phyloP scores from a whole-genome alignment of 2,797 vertebrate species.

The Discoglossus pictus region DNA sequence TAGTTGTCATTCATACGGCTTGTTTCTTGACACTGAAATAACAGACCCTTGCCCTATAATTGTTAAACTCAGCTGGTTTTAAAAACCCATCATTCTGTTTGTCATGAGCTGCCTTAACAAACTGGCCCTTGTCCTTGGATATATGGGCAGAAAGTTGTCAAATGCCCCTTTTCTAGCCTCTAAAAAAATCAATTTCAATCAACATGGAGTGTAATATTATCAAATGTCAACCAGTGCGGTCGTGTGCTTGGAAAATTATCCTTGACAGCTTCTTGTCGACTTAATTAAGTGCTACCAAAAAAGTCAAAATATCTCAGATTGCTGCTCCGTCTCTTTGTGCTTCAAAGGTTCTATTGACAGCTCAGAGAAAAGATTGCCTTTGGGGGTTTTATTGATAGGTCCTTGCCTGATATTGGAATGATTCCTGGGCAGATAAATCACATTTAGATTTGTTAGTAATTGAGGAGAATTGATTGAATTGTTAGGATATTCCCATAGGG shows the following conservation, averaged over 20 bases:
- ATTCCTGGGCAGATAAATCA: conserved; percentile 99
- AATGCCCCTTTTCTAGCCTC: conserved; percentile 67
- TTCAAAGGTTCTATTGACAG: conserved; percentile 92
- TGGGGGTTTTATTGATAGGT: conserved; percentile 91
- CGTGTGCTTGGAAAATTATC: conserved; percentile 91
- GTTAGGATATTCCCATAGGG: conserved; percentile 76
- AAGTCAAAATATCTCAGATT: conserved; percentile 87
- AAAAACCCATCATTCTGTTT: conserved; percentile 76
- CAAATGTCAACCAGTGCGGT: conserved; percentile 94
- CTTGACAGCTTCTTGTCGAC: conserved; percentile 97
- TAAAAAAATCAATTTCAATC: conserved; percentile 98
- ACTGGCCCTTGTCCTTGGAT: conserved; percentile 82
- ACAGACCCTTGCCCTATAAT: conserved; percentile 53
- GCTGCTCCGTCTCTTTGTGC: conserved; percentile 80
- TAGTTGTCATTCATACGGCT: conserved; percentile 57
- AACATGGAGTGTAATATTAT: conserved; percentile 98
- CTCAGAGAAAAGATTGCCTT: conserved; percentile 88
- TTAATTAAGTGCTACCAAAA: conserved; percentile 97
- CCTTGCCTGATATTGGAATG: conserved; percentile 95
- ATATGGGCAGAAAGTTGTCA: conserved; percentile 87
- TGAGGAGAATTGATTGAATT: conserved; percentile 91
- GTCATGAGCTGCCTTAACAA: conserved; percentile 75
- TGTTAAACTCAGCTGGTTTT: conserved; percentile 63
- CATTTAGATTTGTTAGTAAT: conserved; percentile 99
- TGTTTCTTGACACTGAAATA: conserved; percentile 62